Evolutionary conservation across 2,797 vertebrate species (phyloP), one percentile per base, ranked within the genome.

Genomic region (Streptopelia turtur): DNA sequence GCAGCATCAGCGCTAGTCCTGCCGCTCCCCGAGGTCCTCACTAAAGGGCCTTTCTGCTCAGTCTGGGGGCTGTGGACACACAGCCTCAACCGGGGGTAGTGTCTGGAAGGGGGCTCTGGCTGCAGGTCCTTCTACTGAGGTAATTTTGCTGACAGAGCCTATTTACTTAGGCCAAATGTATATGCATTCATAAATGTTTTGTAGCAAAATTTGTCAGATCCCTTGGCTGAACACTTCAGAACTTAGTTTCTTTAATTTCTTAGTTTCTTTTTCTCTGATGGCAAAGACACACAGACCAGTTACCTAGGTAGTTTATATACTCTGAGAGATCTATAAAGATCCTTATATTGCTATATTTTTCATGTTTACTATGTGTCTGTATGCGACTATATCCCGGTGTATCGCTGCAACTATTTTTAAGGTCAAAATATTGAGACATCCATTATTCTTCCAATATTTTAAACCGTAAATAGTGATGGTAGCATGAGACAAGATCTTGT

Each of bases 141-240:
- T 50, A n/a, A 60, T 63, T 78, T 91, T 89, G 81, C 59, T 89
- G 43, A 81, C 82, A 92, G 87, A 85, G n/a, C 57, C 75, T n/a
- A 60, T 89, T 90, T 91, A 94, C 65, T 25, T 55, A 43, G 91
- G 37, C n/a, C 27, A 37, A 71, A 79, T 39, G 11, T 61, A 60
- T 31, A 41, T 35, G 15, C 52, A 68, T 87, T 94, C 49, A n/a
- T 88, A 30, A 84, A 53, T 14, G 9, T 30, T 80, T 83, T 49
- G 27, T 56, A 70, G 75, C 55, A 90, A 82, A 75, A 56, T 69
- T 69, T 60, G 24, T 89, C 30, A 11, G 21, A 45, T 63, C 53
- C 41, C 59, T 33, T 52, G 41, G 47, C 55, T 61, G 68, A 88
- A 57, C 22, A 12, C 16, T 89, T 87, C 2, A 16, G 56, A 83